Percentiles rank a stretch among this genome's conserved stretches.
phyloP scores from a whole-genome alignment of 2,888 invertebrate genomes.

The Spatulosminthurus flaviceps region DNA sequence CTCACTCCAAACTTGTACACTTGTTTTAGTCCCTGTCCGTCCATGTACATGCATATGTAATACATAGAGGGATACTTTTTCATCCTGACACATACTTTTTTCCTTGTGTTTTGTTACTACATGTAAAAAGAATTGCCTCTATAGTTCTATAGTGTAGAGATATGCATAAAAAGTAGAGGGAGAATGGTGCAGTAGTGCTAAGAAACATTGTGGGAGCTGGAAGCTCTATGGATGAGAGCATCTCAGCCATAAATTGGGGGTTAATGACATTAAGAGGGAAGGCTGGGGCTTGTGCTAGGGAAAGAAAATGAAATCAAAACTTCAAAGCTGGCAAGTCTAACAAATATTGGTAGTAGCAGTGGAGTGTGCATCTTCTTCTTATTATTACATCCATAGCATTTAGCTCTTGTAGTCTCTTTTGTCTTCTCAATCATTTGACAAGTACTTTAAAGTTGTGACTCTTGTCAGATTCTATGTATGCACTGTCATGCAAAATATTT shows the following conservation, averaged over 20 bases:
- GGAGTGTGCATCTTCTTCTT: neutral
- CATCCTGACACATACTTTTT: neutral
- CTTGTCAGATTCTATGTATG: no score
- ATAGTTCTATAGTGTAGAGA: neutral
- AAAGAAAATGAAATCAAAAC: constrained; percentile 41
- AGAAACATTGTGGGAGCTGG: constrained; percentile 1
- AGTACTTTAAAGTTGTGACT: neutral
- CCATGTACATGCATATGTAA: no score
- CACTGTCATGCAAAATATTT: no score
- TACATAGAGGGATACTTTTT: neutral
- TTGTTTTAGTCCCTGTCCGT: no score
- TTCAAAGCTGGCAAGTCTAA: constrained; percentile 42
- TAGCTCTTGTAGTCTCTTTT: neutral
- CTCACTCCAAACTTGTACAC: no score
- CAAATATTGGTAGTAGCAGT: constrained; percentile 9
- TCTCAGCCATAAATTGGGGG: constrained; percentile 44
- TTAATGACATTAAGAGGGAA: constrained; percentile 43
- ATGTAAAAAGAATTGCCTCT: no score
- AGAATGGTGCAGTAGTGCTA: neutral
- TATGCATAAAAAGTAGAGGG: neutral
- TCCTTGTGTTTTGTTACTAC: no score
- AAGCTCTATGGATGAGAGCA: constrained; percentile 44
- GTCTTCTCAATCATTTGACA: neutral
- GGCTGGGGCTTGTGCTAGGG: constrained; percentile 1
- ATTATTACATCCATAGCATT: neutral